A percentile compares a stretch with the other conserved stretches of the same genome.
Evolutionary conservation across 2,888 invertebrate genomes (phyloP).

Genomic region (Arge pagana): DNA sequence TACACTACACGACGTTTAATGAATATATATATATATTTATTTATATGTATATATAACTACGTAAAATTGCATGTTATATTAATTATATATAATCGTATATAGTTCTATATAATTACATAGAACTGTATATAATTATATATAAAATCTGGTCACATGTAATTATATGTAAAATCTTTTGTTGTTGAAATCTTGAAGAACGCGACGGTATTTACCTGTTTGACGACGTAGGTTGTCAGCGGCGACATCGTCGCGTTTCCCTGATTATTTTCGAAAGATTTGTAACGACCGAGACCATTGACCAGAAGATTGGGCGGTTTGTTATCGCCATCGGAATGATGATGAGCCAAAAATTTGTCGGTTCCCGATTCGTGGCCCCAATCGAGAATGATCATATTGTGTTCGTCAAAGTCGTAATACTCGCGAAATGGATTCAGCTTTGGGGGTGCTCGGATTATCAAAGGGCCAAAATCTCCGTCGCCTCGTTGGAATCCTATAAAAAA

Average conservation of each 20-base stretch:
- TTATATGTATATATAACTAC: no score
- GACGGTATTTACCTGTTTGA: constrained; percentile 72
- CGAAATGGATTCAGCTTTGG: constrained; percentile 67
- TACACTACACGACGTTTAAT: no score
- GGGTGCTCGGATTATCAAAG: constrained; percentile 75
- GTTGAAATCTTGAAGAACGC: no score
- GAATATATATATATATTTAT: no score
- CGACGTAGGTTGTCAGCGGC: constrained; percentile 68
- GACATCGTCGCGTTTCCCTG: constrained; percentile 58
- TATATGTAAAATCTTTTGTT: no score
- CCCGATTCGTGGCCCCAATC: constrained; percentile 83
- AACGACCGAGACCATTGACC: constrained; percentile 80
- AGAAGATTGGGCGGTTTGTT: constrained; percentile 83
- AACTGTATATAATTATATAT: no score
- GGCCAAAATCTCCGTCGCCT: constrained; percentile 83
- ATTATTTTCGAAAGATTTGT: constrained; percentile 56
- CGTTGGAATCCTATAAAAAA: constrained; percentile 73
- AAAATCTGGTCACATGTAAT: no score
- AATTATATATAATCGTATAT: no score
- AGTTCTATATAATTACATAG: no score
- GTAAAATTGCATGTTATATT: no score
- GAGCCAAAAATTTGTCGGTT: constrained; percentile 77
- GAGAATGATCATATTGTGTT: constrained; percentile 75
- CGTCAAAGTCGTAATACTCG: constrained; percentile 78
- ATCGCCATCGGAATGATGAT: constrained; percentile 80